A percentile compares a stretch with the other conserved stretches of the same genome.
These are phyloP conservation scores for Excalfactoria chinensis DNA, from an alignment of 2,113 vertebrate genomes.

Conservation along the genomic window DNA sequence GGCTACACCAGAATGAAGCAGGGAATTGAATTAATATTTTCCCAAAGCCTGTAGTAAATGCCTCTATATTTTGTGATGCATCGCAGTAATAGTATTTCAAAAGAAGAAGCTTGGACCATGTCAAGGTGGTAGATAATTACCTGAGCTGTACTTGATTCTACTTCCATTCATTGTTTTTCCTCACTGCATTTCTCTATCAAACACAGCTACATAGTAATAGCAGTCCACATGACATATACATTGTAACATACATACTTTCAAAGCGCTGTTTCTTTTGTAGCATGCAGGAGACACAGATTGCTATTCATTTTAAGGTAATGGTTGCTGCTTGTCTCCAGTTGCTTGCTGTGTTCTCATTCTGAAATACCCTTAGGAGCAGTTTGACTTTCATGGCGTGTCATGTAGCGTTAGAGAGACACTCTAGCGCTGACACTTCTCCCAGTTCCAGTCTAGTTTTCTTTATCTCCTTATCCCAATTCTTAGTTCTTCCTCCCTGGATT, in stretches of 20 bases:
- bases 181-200: neutral
- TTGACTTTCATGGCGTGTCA: neutral
- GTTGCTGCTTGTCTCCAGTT: neutral
- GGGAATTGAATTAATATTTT: neutral
- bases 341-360: neutral
- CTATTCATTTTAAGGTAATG: neutral
- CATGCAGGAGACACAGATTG: accelerated
- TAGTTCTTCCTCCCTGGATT: neutral
- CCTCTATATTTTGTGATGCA: neutral
- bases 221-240: neutral
- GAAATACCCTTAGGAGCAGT: neutral
- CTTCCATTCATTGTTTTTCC: neutral
- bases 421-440: neutral
- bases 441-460: neutral
- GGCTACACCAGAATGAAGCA: neutral
- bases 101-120: neutral
- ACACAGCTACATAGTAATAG: neutral
- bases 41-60: neutral
- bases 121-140: neutral
- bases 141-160: neutral
- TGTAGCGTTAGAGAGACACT: neutral
- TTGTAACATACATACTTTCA: accelerated
- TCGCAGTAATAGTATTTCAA: neutral
- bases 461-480: neutral
- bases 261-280: neutral